phyloP scores from a whole-genome alignment of 1,140 invertebrate species.

The Elymnias hypermnestra region DNA sequence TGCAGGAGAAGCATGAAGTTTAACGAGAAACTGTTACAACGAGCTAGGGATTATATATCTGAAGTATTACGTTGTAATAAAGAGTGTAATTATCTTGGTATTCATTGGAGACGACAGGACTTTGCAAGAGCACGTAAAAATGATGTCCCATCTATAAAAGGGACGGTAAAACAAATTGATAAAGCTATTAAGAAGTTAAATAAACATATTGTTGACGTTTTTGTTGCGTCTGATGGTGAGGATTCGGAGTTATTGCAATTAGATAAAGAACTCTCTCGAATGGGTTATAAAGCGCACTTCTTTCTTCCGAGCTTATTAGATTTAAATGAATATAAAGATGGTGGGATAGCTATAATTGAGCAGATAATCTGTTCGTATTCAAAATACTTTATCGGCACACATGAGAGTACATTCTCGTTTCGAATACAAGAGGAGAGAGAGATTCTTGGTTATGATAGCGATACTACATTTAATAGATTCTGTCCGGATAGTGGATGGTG shows the following conservation, averaged over 20 bases:
- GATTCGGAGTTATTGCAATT: constrained; percentile 72
- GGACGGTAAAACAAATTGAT: constrained; percentile 84
- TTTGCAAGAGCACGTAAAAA: constrained; percentile 83
- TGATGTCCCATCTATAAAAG: constrained; percentile 83
- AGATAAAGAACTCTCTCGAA: constrained; percentile 47
- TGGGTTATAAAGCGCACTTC: constrained; percentile 42
- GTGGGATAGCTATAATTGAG: constrained; percentile 95
- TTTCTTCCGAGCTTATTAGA: constrained; percentile 66
- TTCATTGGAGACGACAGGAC: constrained; percentile 91
- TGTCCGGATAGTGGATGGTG: constrained; percentile 78
- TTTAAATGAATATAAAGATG: constrained; percentile 83
- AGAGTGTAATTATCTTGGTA: constrained; percentile 84
- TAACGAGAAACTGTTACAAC: constrained; percentile 80
- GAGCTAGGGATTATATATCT: constrained; percentile 84
- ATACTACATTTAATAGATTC: constrained; percentile 92
- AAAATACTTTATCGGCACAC: constrained; percentile 92
- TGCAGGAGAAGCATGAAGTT: constrained; percentile 95
- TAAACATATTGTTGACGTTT: constrained; percentile 81
- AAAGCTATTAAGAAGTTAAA: constrained; percentile 73
- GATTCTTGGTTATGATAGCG: constrained; percentile 89
- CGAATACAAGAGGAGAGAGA: constrained; percentile 98
- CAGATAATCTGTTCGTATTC: constrained; percentile 96
- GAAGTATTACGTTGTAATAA: constrained; percentile 80
- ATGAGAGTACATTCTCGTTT: constrained; percentile 97
- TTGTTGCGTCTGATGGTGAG: constrained; percentile 89